Base-by-base conservation (phyloP, 2,113 vertebrate species). In the Mesocricetus auratus region DNA sequence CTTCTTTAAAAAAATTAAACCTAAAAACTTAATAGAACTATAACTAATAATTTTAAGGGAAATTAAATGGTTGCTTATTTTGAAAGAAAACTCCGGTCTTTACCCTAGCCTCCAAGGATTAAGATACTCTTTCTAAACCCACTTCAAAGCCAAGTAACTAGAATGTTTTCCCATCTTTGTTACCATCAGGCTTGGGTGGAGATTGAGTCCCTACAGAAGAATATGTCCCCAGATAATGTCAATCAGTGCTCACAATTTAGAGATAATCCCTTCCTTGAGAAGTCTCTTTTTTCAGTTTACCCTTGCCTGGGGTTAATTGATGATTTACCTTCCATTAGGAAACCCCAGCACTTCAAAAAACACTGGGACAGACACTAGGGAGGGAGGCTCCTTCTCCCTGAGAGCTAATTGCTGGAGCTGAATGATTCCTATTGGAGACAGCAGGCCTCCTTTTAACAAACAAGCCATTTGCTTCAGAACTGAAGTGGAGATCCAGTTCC, bases 331-430 rank as follows among this genome's bases (percentile, higher is more conserved):
- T 89, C 94, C 95, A 95, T 96, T 93, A 89, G 81, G 64, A 73
- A 82, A 3, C 5, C 53, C 21, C 6, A 4, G 68, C 71, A 94
- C 97, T 95, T 97, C 96, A 96, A 97, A 96, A 97, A 98, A 95
- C 93, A 75, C 78, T 89, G 91, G 74, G 94, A 69, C 33, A 68
- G 91, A 79, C 31, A n/a, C 26, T 56, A 39, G 56, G 21, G 36
- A 62, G 39, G 62, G 39, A 81, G 93, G 77, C 45, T 92, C 90
- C 94, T 94, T 79, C 94, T 90, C 77, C 77, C 91, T 91, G 16
- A 5, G 45, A 90, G 91, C 96, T 95, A 96, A 97, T 89, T 86
- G 82, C 92, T 94, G 91, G 81, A 97, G 93, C 74, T 91, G 88
- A 97, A 13, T 82, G 68, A 93, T 97, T 97, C 97, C 94, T 96